Base-by-base conservation (phyloP, 2,888 invertebrate species). In the Mactromeris polynyma region DNA sequence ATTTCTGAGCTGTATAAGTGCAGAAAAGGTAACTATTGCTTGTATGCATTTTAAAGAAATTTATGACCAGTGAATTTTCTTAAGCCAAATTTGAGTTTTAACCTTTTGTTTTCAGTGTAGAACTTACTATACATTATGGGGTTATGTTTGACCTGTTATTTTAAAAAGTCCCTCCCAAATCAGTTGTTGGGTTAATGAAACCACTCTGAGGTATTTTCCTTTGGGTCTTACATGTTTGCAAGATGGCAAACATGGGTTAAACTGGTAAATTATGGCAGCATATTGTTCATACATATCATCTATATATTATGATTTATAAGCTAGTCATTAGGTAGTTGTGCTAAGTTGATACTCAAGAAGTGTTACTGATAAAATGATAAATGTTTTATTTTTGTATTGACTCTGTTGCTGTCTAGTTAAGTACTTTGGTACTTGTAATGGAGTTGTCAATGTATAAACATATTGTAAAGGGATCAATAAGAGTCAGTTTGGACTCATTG, bases 381-480 rank as follows among this genome's bases (percentile, higher is more conserved):
- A 64, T 64, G 58, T n/a, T 9, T 64, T 64, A 26, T 64, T 21
- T 64, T 64, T n/a, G 58, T 64, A 26, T 26, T n/a, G 9, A n/a
- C 54, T 54, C 6, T 64, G 26, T 64, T 64, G 26, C 58, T 64
- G 58, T 64, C 26, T 64, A 26, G 26, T 64, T 64, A 51, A 51
- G 51, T 51, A 64, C 26, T 77, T 77, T 77, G 33, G 21, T 26
- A 21, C 77, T 4, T 21, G 36, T 4, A 21, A 14, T 21, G 19
- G 33, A 36, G 14, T 33, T n/a, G 77, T 26, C 58, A 64, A 26
- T 64, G 58, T 64, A 64, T 64, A 26, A 73, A 73, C 9, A 14
- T 73, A 73, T 87, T 92, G 92, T 92, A 88, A 92, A 90, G 94
- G 94, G 94, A 93, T 94, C 94, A 93, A 91, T 91, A 88, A 90